These are phyloP conservation scores for Macropodus opercularis DNA, from an alignment of 2,797 vertebrate species.

Conservation along the genomic window DNA sequence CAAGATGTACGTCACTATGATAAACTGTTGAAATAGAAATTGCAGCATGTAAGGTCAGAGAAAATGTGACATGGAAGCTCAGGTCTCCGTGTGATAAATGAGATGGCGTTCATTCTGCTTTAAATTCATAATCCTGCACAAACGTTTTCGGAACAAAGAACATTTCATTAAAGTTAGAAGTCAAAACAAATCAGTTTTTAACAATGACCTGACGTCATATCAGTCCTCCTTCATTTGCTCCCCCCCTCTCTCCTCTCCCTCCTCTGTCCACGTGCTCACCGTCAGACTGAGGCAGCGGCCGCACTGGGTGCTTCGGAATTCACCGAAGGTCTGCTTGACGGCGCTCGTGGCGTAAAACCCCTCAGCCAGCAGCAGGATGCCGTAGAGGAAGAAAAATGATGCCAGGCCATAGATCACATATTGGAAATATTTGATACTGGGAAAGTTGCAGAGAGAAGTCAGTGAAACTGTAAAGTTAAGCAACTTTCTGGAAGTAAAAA, in stretches of 20 bases:
- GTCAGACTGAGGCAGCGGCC: conserved; percentile 95
- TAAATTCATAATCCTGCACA: conserved; percentile 31
- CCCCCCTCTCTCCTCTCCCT: neutral
- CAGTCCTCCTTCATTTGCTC: neutral
- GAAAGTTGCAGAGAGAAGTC: conserved; percentile 29
- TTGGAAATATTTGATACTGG: conserved; percentile 95
- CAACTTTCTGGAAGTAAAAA: neutral
- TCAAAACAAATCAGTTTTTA: conserved; percentile 29
- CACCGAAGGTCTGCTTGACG: conserved; percentile 96
- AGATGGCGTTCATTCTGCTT: conserved; percentile 29
- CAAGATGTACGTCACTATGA: conserved; percentile 93
- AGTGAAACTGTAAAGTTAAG: conserved; percentile 18
- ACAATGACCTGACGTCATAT: conserved; percentile 22
- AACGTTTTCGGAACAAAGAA: conserved; percentile 28
- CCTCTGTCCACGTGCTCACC: conserved; percentile 83
- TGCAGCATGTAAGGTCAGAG: conserved; percentile 36
- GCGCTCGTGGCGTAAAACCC: conserved; percentile 98
- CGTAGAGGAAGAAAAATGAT: conserved; percentile 98
- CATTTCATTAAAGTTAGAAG: conserved; percentile 19
- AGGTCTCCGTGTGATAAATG: conserved; percentile 41
- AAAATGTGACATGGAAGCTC: conserved; percentile 4
- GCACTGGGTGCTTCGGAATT: conserved; percentile 95
- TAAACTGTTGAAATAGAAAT: conserved; percentile 84
- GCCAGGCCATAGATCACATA: conserved; percentile 97
- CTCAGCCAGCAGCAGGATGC: conserved; percentile 95